Base-by-base conservation (phyloP, 2,888 invertebrate genomes). In the Neoascia interrupta region DNA sequence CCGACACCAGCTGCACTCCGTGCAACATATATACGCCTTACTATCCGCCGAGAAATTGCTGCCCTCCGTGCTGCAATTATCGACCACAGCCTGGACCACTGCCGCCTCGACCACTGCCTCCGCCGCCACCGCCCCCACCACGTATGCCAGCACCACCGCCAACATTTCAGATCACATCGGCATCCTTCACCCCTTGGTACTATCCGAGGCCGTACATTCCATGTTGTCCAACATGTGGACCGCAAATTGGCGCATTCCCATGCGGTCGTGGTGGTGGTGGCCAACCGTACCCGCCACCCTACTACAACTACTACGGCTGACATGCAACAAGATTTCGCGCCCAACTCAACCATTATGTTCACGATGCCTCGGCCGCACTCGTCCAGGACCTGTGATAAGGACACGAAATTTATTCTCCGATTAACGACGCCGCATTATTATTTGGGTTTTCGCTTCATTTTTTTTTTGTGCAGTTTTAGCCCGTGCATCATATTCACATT, bases 31-130 rank as follows among this genome's bases (percentile, higher is more conserved):
- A 28, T n/a, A n/a, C n/a, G n/a, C n/a, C n/a, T n/a, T n/a, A n/a
- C n/a, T n/a, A n/a, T n/a, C n/a, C n/a, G n/a, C n/a, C n/a, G n/a
- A 81, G 82, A 28, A 83, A 84, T 53, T 84, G 83, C 23, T 87
- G 87, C 81, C 86, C 85, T 28, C 72, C 34, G 26, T 76, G 73
- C 43, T 70, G 69, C 54, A 56, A 54, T 74, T 54, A 39, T 39
- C 51, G 34, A 49, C 80, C 81, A 11, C 64, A 53, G 5, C 58
- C 51, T 1, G 19, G 28, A 15, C 73, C 80, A 0, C 43, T 53
- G 3, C 80, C 75, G 0, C 69, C 70, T 0, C 82, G 56, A 0
- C 63, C 76, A n/a, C 79, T 81, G n/a, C 61, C 45, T 4, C 81
- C 81, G 10, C 82, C 81, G 0, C 79, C 66, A 0, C 82, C 69